Evolutionary conservation across 1,140 invertebrate species (phyloP).

Genomic region (Lepidurus apus): DNA sequence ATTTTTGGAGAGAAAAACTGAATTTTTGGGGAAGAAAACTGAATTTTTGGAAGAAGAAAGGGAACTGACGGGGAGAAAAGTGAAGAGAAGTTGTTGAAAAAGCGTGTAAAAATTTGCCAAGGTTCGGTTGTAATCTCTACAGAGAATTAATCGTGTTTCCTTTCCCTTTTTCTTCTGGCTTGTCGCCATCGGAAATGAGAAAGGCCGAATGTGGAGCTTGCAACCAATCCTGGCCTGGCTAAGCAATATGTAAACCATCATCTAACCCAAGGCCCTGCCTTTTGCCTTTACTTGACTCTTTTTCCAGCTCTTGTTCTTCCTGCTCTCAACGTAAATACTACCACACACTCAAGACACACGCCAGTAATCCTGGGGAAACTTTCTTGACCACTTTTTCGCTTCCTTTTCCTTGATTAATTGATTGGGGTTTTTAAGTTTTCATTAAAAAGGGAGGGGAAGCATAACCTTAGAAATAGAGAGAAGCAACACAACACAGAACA

Average conservation of each 20-base stretch:
- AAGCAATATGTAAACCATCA: slow-evolving; percentile 22
- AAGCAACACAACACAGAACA: too few species aligned
- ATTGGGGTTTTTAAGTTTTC: not conserved
- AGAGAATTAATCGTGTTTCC: not conserved
- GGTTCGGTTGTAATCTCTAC: not conserved
- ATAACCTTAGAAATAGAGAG: not conserved
- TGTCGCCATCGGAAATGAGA: slow-evolving; percentile 14
- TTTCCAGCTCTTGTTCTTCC: not conserved
- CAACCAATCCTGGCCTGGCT: slow-evolving; percentile 17
- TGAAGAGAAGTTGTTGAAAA: too few species aligned
- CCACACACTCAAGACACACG: not conserved
- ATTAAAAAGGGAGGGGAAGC: not conserved
- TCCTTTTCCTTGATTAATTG: not conserved
- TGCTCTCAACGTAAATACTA: not conserved
- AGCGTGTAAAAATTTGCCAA: not conserved
- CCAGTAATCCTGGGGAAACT: not conserved
- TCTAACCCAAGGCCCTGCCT: slow-evolving; percentile 12
- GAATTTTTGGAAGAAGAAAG: too few species aligned
- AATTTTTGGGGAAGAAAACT: too few species aligned
- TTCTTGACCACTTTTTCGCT: not conserved
- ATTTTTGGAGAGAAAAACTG: too few species aligned
- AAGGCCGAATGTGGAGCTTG: slow-evolving; percentile 2
- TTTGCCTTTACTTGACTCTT: slow-evolving; percentile 1
- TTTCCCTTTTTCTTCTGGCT: not conserved
- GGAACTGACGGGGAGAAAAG: too few species aligned